Conservation (phyloP, 2,113 vertebrate genomes). For the Plectropomus leopardus region DNA sequence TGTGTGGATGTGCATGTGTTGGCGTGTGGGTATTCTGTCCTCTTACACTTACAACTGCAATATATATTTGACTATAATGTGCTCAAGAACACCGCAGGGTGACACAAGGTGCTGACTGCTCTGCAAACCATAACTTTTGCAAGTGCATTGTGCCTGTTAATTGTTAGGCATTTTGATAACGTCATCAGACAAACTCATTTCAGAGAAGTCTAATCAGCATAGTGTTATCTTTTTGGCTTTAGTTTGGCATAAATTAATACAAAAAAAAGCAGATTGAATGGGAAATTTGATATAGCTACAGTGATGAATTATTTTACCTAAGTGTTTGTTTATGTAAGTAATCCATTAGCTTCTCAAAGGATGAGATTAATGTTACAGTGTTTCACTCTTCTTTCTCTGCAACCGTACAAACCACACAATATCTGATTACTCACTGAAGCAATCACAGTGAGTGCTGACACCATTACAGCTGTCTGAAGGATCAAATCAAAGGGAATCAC, state of each 20-base stretch:
- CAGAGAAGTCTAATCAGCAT: slow-evolving; percentile 16
- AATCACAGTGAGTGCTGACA: slow-evolving; percentile 44
- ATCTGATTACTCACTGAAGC: slow-evolving; percentile 43
- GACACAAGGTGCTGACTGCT: not conserved
- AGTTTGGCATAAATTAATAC: slow-evolving; percentile 13
- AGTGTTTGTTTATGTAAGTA: slow-evolving; percentile 20
- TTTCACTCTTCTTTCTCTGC: not conserved
- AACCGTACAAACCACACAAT: slow-evolving; percentile 3
- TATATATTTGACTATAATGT: not conserved
- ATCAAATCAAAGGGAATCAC: slow-evolving; percentile 38
- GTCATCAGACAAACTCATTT: not conserved
- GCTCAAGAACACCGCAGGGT: not conserved
- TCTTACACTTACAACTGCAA: no score
- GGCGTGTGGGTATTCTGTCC: no score
- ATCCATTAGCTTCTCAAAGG: slow-evolving; percentile 37
- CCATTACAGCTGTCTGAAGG: slow-evolving; percentile 18
- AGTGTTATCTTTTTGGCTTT: slow-evolving; percentile 16
- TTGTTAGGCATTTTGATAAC: not conserved
- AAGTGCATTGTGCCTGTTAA: not conserved
- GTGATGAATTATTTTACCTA: slow-evolving; percentile 17
- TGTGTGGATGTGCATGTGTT: no score
- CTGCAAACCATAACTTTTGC: not conserved
- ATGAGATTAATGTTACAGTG: slow-evolving; percentile 10
- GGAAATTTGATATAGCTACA: not conserved
- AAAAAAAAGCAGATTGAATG: slow-evolving; percentile 15